A percentile compares a stretch with the other conserved stretches of the same genome.
These are phyloP conservation scores for Rafetus swinhoei DNA, from an alignment of 2,113 vertebrate species.

Conservation along the genomic window DNA sequence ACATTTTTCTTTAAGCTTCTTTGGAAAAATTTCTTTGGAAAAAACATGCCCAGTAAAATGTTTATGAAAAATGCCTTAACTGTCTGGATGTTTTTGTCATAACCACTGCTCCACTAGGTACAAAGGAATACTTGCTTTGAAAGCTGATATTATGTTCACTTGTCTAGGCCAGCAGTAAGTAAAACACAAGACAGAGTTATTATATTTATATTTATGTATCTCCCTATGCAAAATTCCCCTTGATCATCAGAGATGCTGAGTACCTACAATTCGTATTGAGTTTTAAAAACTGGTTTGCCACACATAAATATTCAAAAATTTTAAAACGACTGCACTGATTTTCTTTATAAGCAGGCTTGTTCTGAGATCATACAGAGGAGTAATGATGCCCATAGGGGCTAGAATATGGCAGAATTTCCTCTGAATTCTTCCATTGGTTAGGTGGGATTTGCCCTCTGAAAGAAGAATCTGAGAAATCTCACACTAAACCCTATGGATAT, in stretches of 20 bases:
- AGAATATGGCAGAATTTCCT: neutral
- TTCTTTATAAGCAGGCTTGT: neutral
- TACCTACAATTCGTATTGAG: neutral
- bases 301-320: neutral
- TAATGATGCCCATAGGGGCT: neutral
- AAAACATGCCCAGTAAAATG: neutral
- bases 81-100: neutral
- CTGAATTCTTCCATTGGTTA: neutral
- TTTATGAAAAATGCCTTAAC: neutral
- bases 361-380: neutral
- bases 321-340: neutral
- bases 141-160: neutral
- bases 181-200: neutral
- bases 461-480: neutral
- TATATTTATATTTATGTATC: neutral
- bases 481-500: neutral
- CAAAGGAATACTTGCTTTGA: neutral
- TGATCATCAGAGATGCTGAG: neutral
- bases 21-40: neutral
- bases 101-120: neutral
- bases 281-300: neutral
- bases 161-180: neutral
- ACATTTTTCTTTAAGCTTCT: neutral
- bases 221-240: neutral
- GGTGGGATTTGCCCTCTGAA: neutral